Base-by-base conservation (phyloP, 2,888 invertebrate genomes). In the Machimus rusticus region DNA sequence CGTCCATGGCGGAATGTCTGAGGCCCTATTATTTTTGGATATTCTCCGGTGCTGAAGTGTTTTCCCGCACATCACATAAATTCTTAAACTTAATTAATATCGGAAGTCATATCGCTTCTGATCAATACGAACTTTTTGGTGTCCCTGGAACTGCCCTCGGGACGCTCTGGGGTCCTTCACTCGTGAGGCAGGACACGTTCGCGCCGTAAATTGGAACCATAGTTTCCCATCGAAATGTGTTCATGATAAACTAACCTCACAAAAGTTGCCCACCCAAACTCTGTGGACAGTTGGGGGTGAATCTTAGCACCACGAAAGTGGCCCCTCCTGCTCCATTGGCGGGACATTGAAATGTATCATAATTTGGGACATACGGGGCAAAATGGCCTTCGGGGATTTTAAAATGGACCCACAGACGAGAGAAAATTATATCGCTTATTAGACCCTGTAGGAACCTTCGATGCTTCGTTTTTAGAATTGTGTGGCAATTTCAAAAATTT, bases 81-180 rank as follows among this genome's bases (percentile, higher is more conserved):
- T 82, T 82, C 19, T 55, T 31, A 82, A 57, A 82, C 57, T 66
- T 82, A 82, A 82, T 82, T 82, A 82, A 82, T 82, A 82, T 57
- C 57, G 66, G 82, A 79, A 79, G 37, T 51, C 57, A 82, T 82
- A 66, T 82, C 57, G 82, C 2, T 39, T 78, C 51, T 37, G 82
- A 82, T 82, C 76, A 76, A 76, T 76, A 37, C 76, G 39, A 39
- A 37, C 57, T 57, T 82, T 57, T 66, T 82, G 37, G 66, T 23
- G 23, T 23, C 66, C 28, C 37, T 37, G 16, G 31, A 2, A 19
- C 34, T 76, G 14, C 34, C 31, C 57, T 28, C 66, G 23, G 28
- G 66, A 23, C 12, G 3, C 28, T 23, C 23, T 9, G 6, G 12
- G 12, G 66, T 28, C 66, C 76, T 31, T 5, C 31, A 82, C 19